Evolutionary conservation across 35 echinoderm and acorn worm species (phyloP).

Genomic region (Holothuria glaberrima): DNA sequence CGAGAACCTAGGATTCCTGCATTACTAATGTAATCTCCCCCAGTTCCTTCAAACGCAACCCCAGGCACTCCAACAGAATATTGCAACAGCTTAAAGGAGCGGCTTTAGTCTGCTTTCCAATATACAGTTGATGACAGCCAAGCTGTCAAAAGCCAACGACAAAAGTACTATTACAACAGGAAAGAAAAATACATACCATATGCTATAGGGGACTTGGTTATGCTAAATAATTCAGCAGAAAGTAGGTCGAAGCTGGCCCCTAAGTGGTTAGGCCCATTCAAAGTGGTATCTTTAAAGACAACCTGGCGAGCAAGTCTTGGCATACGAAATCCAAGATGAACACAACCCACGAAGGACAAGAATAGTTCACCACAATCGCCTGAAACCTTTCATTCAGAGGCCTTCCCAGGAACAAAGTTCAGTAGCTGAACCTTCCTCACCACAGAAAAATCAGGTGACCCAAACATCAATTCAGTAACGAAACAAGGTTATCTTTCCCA

Average conservation of each 20-base stretch:
- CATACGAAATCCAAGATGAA: constrained; percentile 22
- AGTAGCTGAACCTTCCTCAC: not conserved
- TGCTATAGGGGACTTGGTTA: not conserved
- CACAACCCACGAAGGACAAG: not conserved
- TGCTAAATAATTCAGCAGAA: constrained; percentile 11
- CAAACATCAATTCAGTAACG: not conserved
- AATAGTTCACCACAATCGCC: constrained; percentile 8
- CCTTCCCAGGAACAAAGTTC: not conserved
- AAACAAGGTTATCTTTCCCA: not conserved
- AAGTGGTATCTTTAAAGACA: not conserved
- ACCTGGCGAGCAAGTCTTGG: not conserved
- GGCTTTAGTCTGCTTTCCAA: not conserved
- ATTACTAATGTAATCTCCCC: not conserved
- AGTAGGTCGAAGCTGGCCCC: not conserved
- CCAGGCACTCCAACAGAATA: not conserved
- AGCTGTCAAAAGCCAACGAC: not conserved
- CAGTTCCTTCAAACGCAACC: not conserved
- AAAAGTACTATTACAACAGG: not conserved
- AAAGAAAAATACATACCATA: not conserved
- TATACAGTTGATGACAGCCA: not conserved
- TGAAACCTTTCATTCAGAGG: constrained; percentile 7
- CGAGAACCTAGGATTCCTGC: constrained; percentile 2
- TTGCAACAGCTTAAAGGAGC: not conserved
- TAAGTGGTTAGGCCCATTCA: not conserved
- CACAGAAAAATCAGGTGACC: not conserved